Percentiles rank a stretch among this genome's conserved stretches.
Evolutionary conservation across 2,888 invertebrate genomes (phyloP).

Genomic region (Monopis laevigella): DNA sequence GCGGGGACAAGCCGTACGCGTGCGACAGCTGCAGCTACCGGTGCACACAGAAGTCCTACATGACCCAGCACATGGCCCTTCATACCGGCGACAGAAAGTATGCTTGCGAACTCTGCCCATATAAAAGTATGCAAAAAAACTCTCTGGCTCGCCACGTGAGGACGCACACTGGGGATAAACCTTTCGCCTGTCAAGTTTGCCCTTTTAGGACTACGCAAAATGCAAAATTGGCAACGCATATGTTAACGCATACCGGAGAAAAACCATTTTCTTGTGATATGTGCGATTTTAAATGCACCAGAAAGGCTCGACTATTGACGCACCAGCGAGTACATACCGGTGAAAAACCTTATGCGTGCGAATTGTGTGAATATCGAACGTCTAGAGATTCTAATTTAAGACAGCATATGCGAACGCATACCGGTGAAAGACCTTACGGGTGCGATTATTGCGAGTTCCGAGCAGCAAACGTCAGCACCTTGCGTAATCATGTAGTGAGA

Average conservation of each 20-base stretch:
- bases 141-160: not conserved
- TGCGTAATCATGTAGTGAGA: conserved; percentile 45
- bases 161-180: not conserved
- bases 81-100: not conserved
- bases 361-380: conserved; percentile 51
- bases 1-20: not conserved
- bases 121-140: not conserved
- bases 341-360: conserved; percentile 46
- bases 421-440: conserved; percentile 43
- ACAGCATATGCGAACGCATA: conserved; percentile 47
- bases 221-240: not conserved
- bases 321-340: not conserved
- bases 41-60: not conserved
- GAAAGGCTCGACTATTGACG: not conserved
- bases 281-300: not conserved
- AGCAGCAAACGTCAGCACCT: conserved; percentile 44
- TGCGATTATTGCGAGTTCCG: conserved; percentile 41
- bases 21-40: not conserved
- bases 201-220: not conserved
- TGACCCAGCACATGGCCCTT: not conserved
- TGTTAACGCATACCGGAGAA: not conserved
- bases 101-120: not conserved
- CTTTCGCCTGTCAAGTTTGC: not conserved
- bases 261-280: not conserved
- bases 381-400: conserved; percentile 45